These are phyloP conservation scores for Helleia helle DNA, from an alignment of 2,888 invertebrate genomes.

Conservation along the genomic window DNA sequence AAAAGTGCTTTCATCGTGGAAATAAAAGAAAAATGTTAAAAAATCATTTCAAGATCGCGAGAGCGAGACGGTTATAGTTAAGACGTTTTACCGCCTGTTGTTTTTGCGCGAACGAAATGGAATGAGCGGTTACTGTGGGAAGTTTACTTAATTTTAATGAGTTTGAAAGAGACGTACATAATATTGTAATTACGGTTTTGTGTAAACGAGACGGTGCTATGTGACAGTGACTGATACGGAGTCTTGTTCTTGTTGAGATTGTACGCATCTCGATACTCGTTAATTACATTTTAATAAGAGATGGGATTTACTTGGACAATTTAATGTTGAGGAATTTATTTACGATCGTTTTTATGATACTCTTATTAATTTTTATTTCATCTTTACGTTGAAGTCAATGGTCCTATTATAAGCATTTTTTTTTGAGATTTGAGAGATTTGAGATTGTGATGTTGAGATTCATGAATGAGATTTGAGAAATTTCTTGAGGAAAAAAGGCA, in stretches of 20 bases:
- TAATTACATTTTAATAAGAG: constrained; percentile 63
- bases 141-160: constrained; percentile 54
- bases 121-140: constrained; percentile 41
- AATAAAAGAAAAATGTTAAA: constrained; percentile 36
- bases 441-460: no score
- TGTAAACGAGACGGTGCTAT: constrained; percentile 66
- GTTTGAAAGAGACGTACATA: constrained; percentile 62
- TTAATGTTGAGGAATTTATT: no score
- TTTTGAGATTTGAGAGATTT: no score
- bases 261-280: constrained; percentile 34
- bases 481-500: no score
- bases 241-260: constrained; percentile 35
- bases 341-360: no score
- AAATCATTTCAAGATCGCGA: constrained; percentile 30
- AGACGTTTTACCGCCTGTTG: constrained; percentile 32
- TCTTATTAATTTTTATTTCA: no score
- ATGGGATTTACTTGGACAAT: no score
- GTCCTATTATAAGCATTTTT: no score
- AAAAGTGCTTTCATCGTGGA: constrained; percentile 37
- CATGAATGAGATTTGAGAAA: no score
- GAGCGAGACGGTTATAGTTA: constrained; percentile 44
- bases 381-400: no score
- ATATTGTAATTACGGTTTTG: constrained; percentile 61
- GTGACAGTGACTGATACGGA: constrained; percentile 68
- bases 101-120: constrained; percentile 59